Evolutionary conservation across 2,888 invertebrate species (phyloP).

Genomic region (Endomychus coccineus): DNA sequence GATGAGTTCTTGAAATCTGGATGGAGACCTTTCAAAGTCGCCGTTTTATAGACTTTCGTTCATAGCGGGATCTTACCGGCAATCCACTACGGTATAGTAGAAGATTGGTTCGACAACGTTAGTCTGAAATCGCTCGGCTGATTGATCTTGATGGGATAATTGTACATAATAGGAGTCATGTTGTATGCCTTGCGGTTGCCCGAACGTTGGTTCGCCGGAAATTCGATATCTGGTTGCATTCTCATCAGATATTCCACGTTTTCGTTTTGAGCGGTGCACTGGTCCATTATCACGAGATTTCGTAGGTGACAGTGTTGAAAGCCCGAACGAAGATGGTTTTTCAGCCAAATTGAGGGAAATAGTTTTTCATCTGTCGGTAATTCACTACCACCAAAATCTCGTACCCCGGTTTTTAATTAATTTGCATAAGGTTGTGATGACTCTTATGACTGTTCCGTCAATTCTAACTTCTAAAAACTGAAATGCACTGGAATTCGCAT

Average conservation of each 20-base stretch:
- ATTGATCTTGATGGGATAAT: background rate
- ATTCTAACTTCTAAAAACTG: too few species aligned
- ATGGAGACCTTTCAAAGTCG: slow-evolving; percentile 79
- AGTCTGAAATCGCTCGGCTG: slow-evolving; percentile 72
- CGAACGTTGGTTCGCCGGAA: slow-evolving; percentile 90
- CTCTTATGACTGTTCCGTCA: too few species aligned
- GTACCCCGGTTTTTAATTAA: too few species aligned
- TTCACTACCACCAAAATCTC: too few species aligned
- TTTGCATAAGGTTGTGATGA: too few species aligned
- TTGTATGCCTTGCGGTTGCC: slow-evolving; percentile 90
- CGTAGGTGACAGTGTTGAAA: slow-evolving; percentile 88
- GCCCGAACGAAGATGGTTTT: too few species aligned
- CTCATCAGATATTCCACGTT: slow-evolving; percentile 95
- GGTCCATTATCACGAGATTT: slow-evolving; percentile 93
- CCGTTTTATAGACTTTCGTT: slow-evolving; percentile 89
- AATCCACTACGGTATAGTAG: slow-evolving; percentile 82
- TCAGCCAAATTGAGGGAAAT: too few species aligned
- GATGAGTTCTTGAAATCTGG: slow-evolving; percentile 88
- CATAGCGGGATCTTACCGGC: slow-evolving; percentile 90
- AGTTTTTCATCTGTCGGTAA: too few species aligned
- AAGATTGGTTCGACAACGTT: slow-evolving; percentile 85
- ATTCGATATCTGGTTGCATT: slow-evolving; percentile 96
- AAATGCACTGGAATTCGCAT: too few species aligned
- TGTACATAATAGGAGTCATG: slow-evolving; percentile 67
- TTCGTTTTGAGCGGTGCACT: slow-evolving; percentile 94